These are phyloP conservation scores for Bostrychus sinensis DNA, from an alignment of 2,113 vertebrate genomes.

Conservation along the genomic window DNA sequence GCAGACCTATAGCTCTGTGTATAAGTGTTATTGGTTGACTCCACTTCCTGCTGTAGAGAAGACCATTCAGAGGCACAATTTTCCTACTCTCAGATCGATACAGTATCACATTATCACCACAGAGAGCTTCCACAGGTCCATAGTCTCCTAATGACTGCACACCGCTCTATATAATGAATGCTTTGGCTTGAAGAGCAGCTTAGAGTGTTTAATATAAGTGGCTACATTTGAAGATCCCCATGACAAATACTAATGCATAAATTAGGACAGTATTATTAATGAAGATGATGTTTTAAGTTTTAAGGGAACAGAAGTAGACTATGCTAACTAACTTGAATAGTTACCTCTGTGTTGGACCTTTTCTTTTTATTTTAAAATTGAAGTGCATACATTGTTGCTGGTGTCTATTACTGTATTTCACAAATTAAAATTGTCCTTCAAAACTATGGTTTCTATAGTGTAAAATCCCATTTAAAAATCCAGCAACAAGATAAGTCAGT, in stretches of 20 bases:
- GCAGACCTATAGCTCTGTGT: not conserved
- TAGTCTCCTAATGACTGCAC: slow-evolving; percentile 20
- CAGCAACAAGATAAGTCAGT: no score
- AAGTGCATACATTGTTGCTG: no score
- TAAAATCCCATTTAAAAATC: no score
- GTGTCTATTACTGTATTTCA: no score
- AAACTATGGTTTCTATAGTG: no score
- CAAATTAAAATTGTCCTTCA: no score
- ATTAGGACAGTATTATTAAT: not conserved
- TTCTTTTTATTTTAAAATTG: no score
- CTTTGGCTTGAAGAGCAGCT: slow-evolving; percentile 8
- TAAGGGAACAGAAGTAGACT: no score
- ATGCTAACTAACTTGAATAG: no score
- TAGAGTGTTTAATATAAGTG: slow-evolving; percentile 1
- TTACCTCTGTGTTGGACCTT: no score
- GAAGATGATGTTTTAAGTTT: slow-evolving; percentile 1
- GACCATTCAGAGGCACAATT: not conserved
- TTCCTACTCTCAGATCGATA: slow-evolving; percentile 26
- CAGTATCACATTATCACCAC: slow-evolving; percentile 13
- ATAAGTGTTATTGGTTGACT: not conserved
- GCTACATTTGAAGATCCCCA: not conserved
- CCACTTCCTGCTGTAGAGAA: not conserved
- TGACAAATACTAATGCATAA: slow-evolving; percentile 13
- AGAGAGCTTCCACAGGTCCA: slow-evolving; percentile 1
- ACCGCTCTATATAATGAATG: not conserved